Conservation (phyloP, 2,797 vertebrate genomes). For the Trematomus bernacchii region DNA sequence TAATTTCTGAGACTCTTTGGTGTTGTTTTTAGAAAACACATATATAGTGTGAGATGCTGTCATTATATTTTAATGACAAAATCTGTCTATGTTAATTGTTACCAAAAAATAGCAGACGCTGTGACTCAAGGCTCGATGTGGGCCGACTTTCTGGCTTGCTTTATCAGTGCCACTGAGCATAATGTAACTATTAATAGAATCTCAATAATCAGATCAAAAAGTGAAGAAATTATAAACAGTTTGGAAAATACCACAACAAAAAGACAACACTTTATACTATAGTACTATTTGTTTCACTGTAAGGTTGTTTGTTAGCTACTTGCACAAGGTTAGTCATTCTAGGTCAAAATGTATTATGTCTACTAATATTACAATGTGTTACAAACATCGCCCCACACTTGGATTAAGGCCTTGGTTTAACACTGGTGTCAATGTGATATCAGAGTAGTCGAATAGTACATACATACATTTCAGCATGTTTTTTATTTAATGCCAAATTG, state of each 20-base stretch:
- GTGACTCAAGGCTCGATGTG: not conserved
- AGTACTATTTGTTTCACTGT: not conserved
- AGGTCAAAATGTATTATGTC: not conserved
- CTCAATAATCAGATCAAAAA: not conserved
- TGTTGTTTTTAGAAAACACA: not conserved
- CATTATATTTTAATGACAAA: not conserved
- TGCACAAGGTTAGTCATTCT: not conserved
- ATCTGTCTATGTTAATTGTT: not conserved
- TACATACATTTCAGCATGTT: too few relatives aligned
- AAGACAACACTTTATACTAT: not conserved
- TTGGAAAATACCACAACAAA: not conserved
- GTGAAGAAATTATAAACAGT: not conserved
- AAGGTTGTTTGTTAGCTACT: not conserved
- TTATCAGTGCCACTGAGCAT: not conserved
- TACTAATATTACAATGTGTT: not conserved
- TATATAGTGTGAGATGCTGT: not conserved
- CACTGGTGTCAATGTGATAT: not conserved
- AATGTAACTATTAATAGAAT: not conserved
- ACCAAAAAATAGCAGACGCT: not conserved
- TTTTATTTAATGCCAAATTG: not conserved
- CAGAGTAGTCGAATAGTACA: too few relatives aligned
- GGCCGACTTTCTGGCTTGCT: not conserved
- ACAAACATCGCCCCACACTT: not conserved
- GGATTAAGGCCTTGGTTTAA: not conserved
- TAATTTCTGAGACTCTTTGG: not conserved